These are phyloP conservation scores for Chamaetylas fuelleborni DNA, from an alignment of 2,113 vertebrate species.

Conservation along the genomic window DNA sequence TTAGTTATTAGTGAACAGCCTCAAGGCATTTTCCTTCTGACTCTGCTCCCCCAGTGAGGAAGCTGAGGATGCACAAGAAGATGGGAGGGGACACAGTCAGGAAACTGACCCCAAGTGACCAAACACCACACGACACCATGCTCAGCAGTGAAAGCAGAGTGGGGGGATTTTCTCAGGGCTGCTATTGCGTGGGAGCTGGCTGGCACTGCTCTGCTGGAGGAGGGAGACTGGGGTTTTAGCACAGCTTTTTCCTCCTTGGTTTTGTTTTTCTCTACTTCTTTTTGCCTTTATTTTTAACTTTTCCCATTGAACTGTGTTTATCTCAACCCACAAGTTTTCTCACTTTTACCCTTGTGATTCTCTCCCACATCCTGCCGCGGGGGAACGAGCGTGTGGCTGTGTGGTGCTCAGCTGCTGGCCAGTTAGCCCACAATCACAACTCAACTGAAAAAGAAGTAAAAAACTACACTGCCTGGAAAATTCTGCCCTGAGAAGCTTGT, in stretches of 20 bases:
- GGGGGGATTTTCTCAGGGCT: neutral
- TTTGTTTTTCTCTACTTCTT: neutral
- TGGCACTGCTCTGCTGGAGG: neutral
- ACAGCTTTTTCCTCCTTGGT: neutral
- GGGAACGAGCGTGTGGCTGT: neutral
- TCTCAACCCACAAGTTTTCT: neutral
- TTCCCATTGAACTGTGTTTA: neutral
- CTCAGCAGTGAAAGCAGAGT: neutral
- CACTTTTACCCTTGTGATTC: neutral
- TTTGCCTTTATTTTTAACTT: neutral
- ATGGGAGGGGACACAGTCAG: neutral
- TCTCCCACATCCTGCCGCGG: neutral
- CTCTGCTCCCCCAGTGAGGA: neutral
- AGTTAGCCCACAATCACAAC: neutral
- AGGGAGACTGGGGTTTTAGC: rapidly evolving
- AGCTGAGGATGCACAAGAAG: neutral
- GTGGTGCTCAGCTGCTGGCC: neutral
- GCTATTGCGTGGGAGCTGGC: neutral
- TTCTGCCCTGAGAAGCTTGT: neutral
- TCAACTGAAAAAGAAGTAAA: neutral
- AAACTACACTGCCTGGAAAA: neutral
- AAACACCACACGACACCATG: rapidly evolving
- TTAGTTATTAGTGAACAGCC: neutral
- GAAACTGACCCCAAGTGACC: neutral
- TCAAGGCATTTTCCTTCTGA: neutral